Evolutionary conservation across 2,888 invertebrate species (phyloP).

Genomic region (Arctia plantaginis): DNA sequence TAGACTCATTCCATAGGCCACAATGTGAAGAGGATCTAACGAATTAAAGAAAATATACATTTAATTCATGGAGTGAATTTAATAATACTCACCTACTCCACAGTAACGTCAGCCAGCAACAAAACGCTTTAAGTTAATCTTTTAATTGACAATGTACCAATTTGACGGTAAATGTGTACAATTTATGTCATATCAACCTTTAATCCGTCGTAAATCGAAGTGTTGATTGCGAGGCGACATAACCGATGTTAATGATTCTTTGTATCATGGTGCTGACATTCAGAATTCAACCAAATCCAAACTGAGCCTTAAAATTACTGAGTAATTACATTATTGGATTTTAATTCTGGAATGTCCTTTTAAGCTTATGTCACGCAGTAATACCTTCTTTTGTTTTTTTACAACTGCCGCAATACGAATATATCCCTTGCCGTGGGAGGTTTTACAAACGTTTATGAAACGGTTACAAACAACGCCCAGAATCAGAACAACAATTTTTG

Average conservation of each 20-base stretch:
- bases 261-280: background rate
- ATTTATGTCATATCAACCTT: constrained; percentile 41
- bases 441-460: too few relatives aligned
- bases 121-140: background rate
- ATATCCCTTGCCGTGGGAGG: background rate
- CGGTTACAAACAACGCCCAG: too few relatives aligned
- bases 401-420: background rate
- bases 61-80: too few relatives aligned
- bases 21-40: too few relatives aligned
- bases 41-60: too few relatives aligned
- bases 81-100: background rate
- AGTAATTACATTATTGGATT: background rate
- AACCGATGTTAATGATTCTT: constrained; percentile 18
- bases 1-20: too few relatives aligned
- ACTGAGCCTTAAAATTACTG: background rate
- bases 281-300: background rate
- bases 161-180: constrained; percentile 6
- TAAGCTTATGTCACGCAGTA: background rate
- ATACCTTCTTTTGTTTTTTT: background rate
- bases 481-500: too few relatives aligned
- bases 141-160: background rate
- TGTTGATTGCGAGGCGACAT: constrained; percentile 26
- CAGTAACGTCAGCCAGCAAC: background rate
- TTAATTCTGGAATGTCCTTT: background rate
- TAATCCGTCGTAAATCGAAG: constrained; percentile 37